phyloP scores from a whole-genome alignment of 2,797 vertebrate species.

The Steatocranus sp. region DNA sequence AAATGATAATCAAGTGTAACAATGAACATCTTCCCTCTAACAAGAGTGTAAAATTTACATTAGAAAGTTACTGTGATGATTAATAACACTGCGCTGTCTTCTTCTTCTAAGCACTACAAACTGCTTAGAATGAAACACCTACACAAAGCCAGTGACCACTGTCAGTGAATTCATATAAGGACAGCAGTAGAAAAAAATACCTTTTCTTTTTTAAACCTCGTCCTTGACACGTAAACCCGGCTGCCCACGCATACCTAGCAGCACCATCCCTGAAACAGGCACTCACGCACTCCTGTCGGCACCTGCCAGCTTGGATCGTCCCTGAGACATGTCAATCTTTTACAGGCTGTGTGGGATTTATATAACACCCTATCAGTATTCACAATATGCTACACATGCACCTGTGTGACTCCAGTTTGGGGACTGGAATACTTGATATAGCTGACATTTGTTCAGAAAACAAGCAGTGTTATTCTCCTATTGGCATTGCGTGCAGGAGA shows the following conservation, averaged over 20 bases:
- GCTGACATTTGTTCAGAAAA: conserved; percentile 38
- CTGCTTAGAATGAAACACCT: background rate
- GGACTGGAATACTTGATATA: background rate
- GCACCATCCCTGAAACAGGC: background rate
- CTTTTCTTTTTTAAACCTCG: background rate
- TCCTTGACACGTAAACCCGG: background rate
- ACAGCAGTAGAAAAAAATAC: background rate
- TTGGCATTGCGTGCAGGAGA: background rate
- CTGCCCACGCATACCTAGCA: background rate
- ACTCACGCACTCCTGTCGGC: background rate
- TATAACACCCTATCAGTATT: conserved; percentile 18
- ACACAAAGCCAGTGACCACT: background rate
- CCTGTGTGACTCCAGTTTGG: background rate
- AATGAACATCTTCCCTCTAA: background rate
- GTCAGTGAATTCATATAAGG: background rate
- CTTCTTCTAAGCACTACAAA: background rate
- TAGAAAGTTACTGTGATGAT: background rate
- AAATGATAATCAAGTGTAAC: background rate
- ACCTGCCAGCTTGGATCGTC: background rate
- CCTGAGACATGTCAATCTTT: conserved; percentile 14
- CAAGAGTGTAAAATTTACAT: background rate
- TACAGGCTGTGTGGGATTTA: background rate
- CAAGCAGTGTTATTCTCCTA: conserved; percentile 9
- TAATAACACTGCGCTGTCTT: background rate
- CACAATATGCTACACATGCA: background rate